Percentiles rank a stretch among this genome's conserved stretches.
Conservation (phyloP, 2,113 vertebrate genomes). For the Procavia capensis region DNA sequence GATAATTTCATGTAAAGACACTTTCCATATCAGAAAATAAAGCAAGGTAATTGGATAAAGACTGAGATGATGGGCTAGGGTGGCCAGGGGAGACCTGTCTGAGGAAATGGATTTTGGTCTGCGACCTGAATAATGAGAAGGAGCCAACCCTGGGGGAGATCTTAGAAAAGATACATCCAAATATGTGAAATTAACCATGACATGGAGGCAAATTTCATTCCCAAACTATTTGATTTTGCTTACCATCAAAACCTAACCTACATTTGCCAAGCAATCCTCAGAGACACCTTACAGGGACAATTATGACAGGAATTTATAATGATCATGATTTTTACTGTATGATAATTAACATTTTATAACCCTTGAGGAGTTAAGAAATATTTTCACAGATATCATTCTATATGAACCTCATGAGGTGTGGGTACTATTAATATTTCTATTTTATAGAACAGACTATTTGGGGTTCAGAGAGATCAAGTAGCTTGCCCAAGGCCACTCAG, state of each 20-base stretch:
- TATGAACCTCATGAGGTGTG: background rate
- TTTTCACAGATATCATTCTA: background rate
- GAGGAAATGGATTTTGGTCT: background rate
- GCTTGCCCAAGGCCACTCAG: background rate
- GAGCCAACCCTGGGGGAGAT: background rate
- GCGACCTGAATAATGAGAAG: background rate
- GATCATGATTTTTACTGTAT: constrained; percentile 34
- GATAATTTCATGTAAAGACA: background rate
- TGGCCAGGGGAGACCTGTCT: background rate
- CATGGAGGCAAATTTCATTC: background rate
- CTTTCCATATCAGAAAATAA: background rate
- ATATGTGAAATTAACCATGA: background rate
- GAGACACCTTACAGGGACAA: background rate
- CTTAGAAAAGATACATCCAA: background rate
- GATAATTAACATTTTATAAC: constrained; percentile 31
- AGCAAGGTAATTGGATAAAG: background rate
- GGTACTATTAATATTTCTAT: background rate
- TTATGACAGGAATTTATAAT: constrained; percentile 14
- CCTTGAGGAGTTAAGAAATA: background rate
- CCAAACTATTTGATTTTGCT: background rate
- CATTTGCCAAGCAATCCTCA: background rate
- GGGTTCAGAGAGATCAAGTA: background rate
- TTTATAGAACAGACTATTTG: constrained; percentile 19
- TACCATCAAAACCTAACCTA: background rate
- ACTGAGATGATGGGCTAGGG: background rate